Evolutionary conservation across 2,888 invertebrate species (phyloP), one percentile per base, ranked within the genome.

Genomic region (Apoderus coryli): DNA sequence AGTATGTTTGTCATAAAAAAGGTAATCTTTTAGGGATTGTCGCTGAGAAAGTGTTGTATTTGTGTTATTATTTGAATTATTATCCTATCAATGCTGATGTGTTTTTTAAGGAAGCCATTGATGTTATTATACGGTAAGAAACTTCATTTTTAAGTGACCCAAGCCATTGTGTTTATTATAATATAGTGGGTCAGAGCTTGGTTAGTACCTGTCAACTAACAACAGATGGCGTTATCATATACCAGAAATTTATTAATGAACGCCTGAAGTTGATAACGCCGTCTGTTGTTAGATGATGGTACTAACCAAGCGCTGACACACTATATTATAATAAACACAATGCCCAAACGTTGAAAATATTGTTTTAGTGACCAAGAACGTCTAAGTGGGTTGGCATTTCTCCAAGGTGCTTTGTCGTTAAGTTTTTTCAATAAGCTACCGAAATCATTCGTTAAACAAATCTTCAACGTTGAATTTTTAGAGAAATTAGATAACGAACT

Each of bases 391-490:
- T 46, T 69, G 14, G 50, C 61, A 2, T 52, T 69, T 27, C 49
- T 72, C 5, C 65, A 69, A 41, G 53, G 61, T 7, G 61, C 63
- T 24, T 44, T 72, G 10, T 59, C 67, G 0, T 45, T 72, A 7
- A 62, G 64, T 36, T 69, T 56, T 47, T 70, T 63, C 42, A 60
- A 67, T 39, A 46, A 52, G 9, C 51, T 72, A 24, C 61, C 69
- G 0, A 54, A 56, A 27, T 51, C 59, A 12, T 51, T 72, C 7
- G 57, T 69, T 12, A 59, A 65, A 42, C 56, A 60, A 40, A 63
- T 72, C 24, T 73, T 72, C 47, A 67, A 64, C 38, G 62, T 68
- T 2, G 59, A 63, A 31, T 72, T 72, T 46, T 60, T 73, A 41
- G 65, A 69, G 39, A 59, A 63, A 39, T 48, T 72, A 1, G 72